These are phyloP conservation scores for Perca schrenkii DNA, from an alignment of 2,113 vertebrate species.

Conservation along the genomic window DNA sequence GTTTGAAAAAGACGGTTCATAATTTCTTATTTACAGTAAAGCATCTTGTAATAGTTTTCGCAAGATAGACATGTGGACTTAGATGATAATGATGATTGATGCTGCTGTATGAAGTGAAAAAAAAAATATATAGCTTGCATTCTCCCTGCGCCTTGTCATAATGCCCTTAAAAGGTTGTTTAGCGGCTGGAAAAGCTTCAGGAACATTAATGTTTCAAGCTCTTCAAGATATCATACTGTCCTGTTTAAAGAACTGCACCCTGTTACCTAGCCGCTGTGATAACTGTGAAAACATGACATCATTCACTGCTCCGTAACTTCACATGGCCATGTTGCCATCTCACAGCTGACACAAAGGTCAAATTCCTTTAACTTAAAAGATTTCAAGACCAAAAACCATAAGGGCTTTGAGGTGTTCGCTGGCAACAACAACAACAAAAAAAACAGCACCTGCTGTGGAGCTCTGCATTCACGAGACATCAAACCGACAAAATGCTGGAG, in stretches of 20 bases:
- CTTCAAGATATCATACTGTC: background rate
- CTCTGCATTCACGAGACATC: conserved; percentile 60
- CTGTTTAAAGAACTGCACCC: conserved; percentile 30
- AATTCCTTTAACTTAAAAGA: conserved; percentile 26
- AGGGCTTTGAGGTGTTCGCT: conserved; percentile 4
- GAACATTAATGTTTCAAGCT: conserved; percentile 14
- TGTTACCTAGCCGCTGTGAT: conserved; percentile 15
- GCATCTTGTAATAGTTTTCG: background rate
- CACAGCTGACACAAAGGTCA: conserved; percentile 35
- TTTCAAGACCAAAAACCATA: conserved; percentile 22
- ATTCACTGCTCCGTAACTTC: background rate
- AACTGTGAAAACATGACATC: conserved; percentile 2
- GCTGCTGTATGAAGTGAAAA: background rate
- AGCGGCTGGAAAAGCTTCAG: conserved; percentile 2
- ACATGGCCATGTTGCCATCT: background rate
- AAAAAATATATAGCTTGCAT: background rate
- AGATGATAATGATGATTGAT: background rate
- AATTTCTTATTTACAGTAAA: background rate
- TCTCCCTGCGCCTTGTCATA: background rate
- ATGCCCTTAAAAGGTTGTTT: background rate
- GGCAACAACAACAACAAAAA: conserved; percentile 5
- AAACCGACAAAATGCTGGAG: conserved; percentile 69
- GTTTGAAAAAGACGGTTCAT: conserved; percentile 2
- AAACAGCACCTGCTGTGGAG: conserved; percentile 57
- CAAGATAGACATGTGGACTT: background rate